phyloP scores from a whole-genome alignment of 2,888 invertebrate genomes.

The Plebejus argus region DNA sequence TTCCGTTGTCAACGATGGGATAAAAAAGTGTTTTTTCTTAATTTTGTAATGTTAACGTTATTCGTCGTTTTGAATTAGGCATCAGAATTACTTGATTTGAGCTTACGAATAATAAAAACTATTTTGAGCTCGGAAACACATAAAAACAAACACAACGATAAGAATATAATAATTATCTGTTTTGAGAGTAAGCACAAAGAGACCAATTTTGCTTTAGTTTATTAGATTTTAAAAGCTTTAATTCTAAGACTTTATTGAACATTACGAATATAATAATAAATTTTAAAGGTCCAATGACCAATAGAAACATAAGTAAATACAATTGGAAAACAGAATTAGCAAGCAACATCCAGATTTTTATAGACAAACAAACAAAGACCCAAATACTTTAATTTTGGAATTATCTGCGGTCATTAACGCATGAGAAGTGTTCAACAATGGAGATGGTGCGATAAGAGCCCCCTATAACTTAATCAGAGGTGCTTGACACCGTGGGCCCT shows the following conservation, averaged over 20 bases:
- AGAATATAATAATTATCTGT: too few relatives aligned
- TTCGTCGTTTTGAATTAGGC: neutral
- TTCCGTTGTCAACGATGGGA: conserved; percentile 16
- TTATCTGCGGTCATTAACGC: conserved; percentile 14
- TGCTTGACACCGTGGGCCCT: conserved; percentile 22
- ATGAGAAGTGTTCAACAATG: conserved; percentile 14
- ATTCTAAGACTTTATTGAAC: too few relatives aligned
- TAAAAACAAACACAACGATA: too few relatives aligned
- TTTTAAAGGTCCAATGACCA: too few relatives aligned
- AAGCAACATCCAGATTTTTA: neutral
- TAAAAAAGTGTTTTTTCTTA: neutral
- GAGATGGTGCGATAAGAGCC: neutral
- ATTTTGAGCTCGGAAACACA: too few relatives aligned
- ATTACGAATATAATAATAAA: too few relatives aligned
- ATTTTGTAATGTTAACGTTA: neutral
- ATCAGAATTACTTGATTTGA: neutral
- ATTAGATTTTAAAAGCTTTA: too few relatives aligned
- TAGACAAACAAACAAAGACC: neutral
- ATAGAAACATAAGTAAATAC: too few relatives aligned
- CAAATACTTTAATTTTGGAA: conserved; percentile 1
- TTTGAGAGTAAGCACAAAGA: too few relatives aligned
- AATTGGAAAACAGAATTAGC: too few relatives aligned
- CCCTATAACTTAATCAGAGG: conserved; percentile 27
- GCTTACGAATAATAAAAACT: too few relatives aligned
- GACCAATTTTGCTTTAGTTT: too few relatives aligned